Base-by-base conservation (phyloP, 2,797 vertebrate genomes). In the Eurystomus glaucurus region DNA sequence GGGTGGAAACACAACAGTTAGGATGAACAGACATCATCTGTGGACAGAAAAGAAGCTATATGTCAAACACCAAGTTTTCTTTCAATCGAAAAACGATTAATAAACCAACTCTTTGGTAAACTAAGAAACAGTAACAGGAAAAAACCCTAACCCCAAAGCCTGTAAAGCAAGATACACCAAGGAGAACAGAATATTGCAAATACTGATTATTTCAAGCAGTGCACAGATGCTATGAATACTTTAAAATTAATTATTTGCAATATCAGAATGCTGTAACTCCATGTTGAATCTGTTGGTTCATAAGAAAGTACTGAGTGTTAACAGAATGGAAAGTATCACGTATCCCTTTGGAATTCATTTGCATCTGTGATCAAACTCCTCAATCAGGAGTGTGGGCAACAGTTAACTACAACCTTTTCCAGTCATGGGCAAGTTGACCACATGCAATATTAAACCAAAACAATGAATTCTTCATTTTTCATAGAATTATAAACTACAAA, bases 21-120 rank as follows among this genome's bases (percentile, higher is more conserved):
- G 98, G 98, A 96, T 99, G 99, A 97, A 99, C 96, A 3, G 99
- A 99, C 99, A 99, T 99, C 99, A 99, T 98, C 99, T 99, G 97
- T 87, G 33, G 55, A 89, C 45, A 97, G 52, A 78, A 90, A 66
- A 97, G 71, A 64, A 95, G 60, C 5, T 45, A 46, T 3, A 21
- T 9, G 71, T 94, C 82, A 88, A 68, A 96, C 72, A 75, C 57
- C 20, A 60, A 77, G 70, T 69, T 58, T 77, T 60, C 62, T 82
- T 87, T 60, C n/a, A 71, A 75, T 18, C 61, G 45, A 19, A 7
- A 46, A 74, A 69, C 43, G 64, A 62, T 37, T 39, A 3, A 2
- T 65, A 77, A 84, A 79, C 14, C 37, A 70, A 41, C 4, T 61
- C 41, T 39, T 79, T 15, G 6, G 8, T 28, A 79, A 58, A 77